Evolutionary conservation across 2,888 invertebrate genomes (phyloP).

Genomic region (Drosophila yooni): DNA sequence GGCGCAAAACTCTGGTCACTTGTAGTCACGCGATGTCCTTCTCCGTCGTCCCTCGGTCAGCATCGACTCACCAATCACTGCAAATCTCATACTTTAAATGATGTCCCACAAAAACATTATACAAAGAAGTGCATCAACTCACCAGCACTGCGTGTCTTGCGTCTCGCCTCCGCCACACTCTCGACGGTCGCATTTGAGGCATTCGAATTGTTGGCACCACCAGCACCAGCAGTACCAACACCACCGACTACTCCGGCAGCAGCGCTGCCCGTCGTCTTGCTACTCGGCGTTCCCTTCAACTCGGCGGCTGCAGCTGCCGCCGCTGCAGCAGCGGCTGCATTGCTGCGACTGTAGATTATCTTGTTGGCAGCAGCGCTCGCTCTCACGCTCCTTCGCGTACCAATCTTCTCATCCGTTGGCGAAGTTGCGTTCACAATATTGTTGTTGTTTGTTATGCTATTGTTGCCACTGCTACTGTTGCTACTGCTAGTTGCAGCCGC

Average conservation of each 20-base stretch:
- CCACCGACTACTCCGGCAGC: constrained; percentile 16
- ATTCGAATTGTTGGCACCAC: constrained; percentile 50
- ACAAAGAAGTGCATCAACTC: constrained; percentile 25
- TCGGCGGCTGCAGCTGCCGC: constrained; percentile 71
- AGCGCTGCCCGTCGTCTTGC: constrained; percentile 4
- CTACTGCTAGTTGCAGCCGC: constrained; percentile 50
- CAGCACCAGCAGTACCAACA: constrained; percentile 2
- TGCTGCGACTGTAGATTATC: constrained; percentile 84
- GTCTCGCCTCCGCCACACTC: constrained; percentile 83
- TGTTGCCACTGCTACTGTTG: constrained; percentile 27
- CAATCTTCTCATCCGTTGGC: constrained; percentile 85
- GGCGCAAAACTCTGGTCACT: constrained; percentile 88
- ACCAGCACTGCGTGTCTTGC: constrained; percentile 91
- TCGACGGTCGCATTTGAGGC: constrained; percentile 66
- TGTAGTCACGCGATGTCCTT: constrained; percentile 90
- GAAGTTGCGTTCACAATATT: constrained; percentile 57
- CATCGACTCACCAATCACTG: constrained; percentile 83
- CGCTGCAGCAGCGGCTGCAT: constrained; percentile 73
- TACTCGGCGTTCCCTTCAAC: constrained; percentile 52
- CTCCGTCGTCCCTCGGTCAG: constrained; percentile 86
- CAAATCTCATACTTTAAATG: constrained; percentile 11
- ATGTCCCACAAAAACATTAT: no score
- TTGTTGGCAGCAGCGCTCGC: constrained; percentile 83
- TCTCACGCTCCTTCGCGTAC: constrained; percentile 87
- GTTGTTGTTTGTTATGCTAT: constrained; percentile 44